Conservation (phyloP, 1,140 invertebrate species). For the Papilio dardanus region DNA sequence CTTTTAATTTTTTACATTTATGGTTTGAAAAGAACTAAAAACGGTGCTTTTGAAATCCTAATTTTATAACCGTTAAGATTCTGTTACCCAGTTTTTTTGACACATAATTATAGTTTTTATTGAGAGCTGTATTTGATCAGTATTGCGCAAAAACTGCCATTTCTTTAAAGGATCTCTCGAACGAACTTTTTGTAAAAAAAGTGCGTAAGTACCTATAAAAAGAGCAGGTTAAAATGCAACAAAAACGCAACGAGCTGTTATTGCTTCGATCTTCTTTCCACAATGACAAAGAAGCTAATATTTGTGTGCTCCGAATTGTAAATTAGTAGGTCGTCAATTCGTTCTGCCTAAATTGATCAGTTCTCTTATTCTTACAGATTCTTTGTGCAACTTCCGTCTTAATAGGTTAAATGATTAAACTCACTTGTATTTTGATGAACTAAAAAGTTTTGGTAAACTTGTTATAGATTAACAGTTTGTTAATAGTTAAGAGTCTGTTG, state of each 20-base stretch:
- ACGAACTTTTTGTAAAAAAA: not conserved
- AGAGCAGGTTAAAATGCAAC: not conserved
- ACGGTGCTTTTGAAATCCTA: not conserved
- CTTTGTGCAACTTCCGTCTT: constrained; percentile 4
- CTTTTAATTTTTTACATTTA: too few species aligned
- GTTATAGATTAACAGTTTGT: not conserved
- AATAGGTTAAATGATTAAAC: not conserved
- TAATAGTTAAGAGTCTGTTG: not conserved
- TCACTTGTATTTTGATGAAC: not conserved
- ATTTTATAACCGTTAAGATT: not conserved
- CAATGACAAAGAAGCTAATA: constrained; percentile 37
- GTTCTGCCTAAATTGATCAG: constrained; percentile 31
- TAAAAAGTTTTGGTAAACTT: too few species aligned
- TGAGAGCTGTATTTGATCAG: not conserved
- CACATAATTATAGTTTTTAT: not conserved
- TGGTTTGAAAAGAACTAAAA: not conserved
- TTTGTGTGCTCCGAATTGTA: constrained; percentile 27
- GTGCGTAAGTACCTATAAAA: not conserved
- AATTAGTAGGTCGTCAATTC: constrained; percentile 34
- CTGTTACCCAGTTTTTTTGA: not conserved
- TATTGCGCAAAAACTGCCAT: not conserved
- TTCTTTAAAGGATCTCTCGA: not conserved
- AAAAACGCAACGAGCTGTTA: constrained; percentile 13
- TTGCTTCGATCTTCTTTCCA: constrained; percentile 28
- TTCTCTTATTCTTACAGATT: not conserved